Evolutionary conservation across 2,113 vertebrate genomes (phyloP), one percentile per base, ranked within the genome.

Genomic region (Psettodes erumei): DNA sequence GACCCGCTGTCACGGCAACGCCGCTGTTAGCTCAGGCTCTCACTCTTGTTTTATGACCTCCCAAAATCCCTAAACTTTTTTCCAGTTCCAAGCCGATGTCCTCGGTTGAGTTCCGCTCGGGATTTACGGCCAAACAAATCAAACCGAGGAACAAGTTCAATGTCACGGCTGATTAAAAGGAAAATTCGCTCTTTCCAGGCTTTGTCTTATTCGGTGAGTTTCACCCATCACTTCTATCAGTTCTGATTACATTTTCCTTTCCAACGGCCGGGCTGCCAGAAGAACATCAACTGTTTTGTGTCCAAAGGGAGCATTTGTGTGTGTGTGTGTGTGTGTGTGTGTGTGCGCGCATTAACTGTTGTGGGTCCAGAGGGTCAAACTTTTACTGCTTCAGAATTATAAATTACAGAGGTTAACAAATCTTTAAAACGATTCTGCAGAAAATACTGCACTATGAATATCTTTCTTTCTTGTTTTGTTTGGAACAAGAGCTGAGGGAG

Each of bases 171-270:
- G n/a, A 33, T 58, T 58, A 58, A 37, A 23, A n/a, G 55, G 21
- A 54, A 23, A 9, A 19, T 28, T 10, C 12, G 42, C 13, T 16
- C 15, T 18, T 1, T 0, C 15, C 30, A 71, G 19, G 0, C 15
- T 38, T 27, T n/a, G 43, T 28, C 33, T 16, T 30, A 8, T 38
- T 60, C 15, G 37, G 7, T 61, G 37, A 19, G 28, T 55, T 68
- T n/a, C 5, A 48, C n/a, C 25, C 15, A 16, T 71, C 16, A 32
- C 53, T 27, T 56, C 25, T 71, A 25, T 28, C 50, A 47, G 3
- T 2, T 66, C 28, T 60, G 37, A 66, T 18, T 35, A 43, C 37
- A 62, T 51, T 42, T 40, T 72, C 8, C n/a, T 62, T 53, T 62
- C 35, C 33, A 62, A 8, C 25, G 3, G 45, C 11, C 19, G 9